These are phyloP conservation scores for Mimas tiliae DNA, from an alignment of 2,888 invertebrate genomes.

Conservation along the genomic window DNA sequence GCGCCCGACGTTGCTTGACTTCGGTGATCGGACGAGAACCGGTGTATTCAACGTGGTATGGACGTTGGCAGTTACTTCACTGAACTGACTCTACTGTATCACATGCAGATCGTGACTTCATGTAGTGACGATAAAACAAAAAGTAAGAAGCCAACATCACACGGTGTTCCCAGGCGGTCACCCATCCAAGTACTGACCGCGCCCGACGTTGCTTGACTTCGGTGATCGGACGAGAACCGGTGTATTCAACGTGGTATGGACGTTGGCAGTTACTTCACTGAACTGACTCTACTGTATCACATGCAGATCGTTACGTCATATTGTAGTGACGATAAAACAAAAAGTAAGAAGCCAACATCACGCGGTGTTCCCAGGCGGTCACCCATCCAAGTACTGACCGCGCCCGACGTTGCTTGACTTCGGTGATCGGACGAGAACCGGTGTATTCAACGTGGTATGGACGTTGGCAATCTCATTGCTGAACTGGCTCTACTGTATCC, in stretches of 20 bases:
- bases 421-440: conserved; percentile 82
- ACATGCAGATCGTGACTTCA: neutral
- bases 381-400: conserved; percentile 81
- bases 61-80: conserved; percentile 45
- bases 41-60: conserved; percentile 78
- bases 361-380: conserved; percentile 78
- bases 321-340: no score
- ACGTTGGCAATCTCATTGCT: no score
- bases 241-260: conserved; percentile 71
- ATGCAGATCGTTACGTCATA: no score
- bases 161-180: conserved; percentile 78
- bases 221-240: conserved; percentile 80
- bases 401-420: conserved; percentile 81
- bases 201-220: conserved; percentile 77
- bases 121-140: neutral
- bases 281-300: no score
- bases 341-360: conserved; percentile 64
- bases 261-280: no score
- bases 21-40: conserved; percentile 82
- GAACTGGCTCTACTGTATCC: no score
- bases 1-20: conserved; percentile 80
- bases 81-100: neutral
- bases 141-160: conserved; percentile 59
- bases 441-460: conserved; percentile 72
- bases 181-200: conserved; percentile 77